phyloP scores from a whole-genome alignment of 2,888 invertebrate species.

The Sarcophaga caerulescens region DNA sequence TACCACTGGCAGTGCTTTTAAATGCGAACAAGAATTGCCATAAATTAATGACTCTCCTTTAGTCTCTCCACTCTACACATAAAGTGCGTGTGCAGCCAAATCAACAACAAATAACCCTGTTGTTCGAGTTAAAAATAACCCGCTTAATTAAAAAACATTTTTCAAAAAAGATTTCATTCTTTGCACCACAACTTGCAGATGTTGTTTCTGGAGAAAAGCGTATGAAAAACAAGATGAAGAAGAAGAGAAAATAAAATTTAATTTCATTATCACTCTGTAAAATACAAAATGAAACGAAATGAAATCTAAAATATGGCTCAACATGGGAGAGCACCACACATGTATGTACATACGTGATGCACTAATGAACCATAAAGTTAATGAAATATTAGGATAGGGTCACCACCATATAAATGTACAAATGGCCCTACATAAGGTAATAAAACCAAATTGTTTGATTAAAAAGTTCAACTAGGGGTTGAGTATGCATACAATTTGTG shows the following conservation, averaged over 20 bases:
- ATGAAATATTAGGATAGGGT: conserved; percentile 38
- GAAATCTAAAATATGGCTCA: not conserved
- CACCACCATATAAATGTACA: not conserved
- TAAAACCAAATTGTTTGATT: not conserved
- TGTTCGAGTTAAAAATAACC: no score
- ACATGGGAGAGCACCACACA: not conserved
- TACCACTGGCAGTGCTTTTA: not conserved
- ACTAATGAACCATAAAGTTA: conserved; percentile 49
- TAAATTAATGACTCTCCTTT: conserved; percentile 8
- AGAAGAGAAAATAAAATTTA: not conserved
- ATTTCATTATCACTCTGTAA: conserved; percentile 49
- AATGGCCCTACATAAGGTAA: not conserved
- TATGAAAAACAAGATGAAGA: not conserved
- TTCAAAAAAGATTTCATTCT: conserved; percentile 1
- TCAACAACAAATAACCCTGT: not conserved
- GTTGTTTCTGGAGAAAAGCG: conserved; percentile 8
- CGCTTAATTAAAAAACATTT: conserved; percentile 32
- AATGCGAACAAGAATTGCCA: not conserved
- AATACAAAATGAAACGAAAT: not conserved
- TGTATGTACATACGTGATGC: not conserved
- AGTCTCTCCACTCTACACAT: not conserved
- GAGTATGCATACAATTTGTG: no score
- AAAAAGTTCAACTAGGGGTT: no score
- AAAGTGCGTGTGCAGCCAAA: not conserved
- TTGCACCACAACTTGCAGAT: conserved; percentile 35